Percentiles rank a stretch among this genome's conserved stretches.
Conservation (phyloP, 1,140 invertebrate species). For the Anadara kagoshimensis region DNA sequence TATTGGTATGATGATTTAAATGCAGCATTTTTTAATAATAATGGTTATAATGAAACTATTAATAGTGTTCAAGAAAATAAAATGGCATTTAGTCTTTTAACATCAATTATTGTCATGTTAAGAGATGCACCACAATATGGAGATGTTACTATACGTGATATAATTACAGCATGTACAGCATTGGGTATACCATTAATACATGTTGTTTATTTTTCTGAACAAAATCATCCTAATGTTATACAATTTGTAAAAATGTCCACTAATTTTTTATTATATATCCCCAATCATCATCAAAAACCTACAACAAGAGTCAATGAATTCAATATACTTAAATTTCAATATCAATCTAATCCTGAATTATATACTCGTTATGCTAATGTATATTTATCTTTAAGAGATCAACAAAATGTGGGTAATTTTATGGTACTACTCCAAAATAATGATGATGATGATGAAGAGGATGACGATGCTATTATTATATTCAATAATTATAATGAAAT, state of each 20-base stretch:
- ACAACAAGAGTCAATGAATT: background rate
- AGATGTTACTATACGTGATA: background rate
- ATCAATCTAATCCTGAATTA: background rate
- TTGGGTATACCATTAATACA: conserved; percentile 4
- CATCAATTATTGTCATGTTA: background rate
- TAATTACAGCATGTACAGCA: background rate
- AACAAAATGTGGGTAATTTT: no score
- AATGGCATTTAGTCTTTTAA: background rate
- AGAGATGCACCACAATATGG: conserved; percentile 1
- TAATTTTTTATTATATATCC: background rate
- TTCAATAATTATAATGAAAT: no score
- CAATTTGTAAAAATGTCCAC: background rate
- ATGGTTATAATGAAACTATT: background rate
- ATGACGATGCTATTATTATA: no score
- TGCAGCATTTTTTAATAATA: background rate
- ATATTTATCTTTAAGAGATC: background rate
- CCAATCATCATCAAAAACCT: background rate
- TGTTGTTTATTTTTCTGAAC: background rate
- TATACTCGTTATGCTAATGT: background rate
- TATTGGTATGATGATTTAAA: conserved; percentile 1
- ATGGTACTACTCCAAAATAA: no score
- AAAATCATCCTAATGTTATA: background rate
- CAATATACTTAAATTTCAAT: background rate
- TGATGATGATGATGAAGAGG: no score
- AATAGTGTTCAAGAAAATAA: background rate